phyloP scores from a whole-genome alignment of 2,113 vertebrate genomes.

The Centrocercus urophasianus region DNA sequence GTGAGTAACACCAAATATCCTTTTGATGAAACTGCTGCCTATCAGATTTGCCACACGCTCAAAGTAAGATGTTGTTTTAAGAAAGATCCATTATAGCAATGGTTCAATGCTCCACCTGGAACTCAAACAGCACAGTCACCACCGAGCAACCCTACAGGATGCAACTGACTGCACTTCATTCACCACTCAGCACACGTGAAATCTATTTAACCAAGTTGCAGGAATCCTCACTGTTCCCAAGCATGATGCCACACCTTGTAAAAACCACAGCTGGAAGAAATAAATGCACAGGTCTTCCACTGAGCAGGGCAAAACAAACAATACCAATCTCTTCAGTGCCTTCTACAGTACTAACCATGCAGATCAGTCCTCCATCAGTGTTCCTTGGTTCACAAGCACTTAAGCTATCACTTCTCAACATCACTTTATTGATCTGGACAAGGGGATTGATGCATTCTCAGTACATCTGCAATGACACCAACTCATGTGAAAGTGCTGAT shows the following conservation, averaged over 20 bases:
- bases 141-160: neutral
- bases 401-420: neutral
- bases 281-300: neutral
- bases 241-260: fast-evolving
- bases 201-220: neutral
- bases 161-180: neutral
- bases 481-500: no score
- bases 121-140: neutral
- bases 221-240: neutral
- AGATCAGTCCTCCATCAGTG: neutral
- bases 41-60: neutral
- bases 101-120: neutral
- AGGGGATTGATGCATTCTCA: no score
- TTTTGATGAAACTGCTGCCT: neutral
- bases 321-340: neutral
- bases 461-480: no score
- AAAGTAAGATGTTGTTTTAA: neutral
- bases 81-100: neutral
- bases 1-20: neutral
- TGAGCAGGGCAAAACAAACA: neutral
- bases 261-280: neutral
- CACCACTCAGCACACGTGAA: fast-evolving
- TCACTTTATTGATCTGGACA: no score
- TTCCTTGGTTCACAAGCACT: neutral
- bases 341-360: fast-evolving